Conservation (phyloP, 2,797 vertebrate species). For the Phataginus tricuspis region DNA sequence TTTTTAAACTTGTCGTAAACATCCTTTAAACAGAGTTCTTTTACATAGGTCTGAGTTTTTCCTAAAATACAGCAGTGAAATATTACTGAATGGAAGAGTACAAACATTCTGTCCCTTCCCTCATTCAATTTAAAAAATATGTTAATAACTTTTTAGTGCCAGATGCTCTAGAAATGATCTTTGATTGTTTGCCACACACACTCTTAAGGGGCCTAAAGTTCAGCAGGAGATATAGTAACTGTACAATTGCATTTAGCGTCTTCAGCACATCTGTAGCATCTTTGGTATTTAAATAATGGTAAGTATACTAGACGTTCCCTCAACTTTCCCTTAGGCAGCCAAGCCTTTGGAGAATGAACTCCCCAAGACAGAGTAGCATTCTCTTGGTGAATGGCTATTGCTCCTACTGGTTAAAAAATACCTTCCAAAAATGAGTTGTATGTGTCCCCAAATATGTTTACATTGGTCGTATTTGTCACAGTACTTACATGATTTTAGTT, state of each 20-base stretch:
- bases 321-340: background rate
- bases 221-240: background rate
- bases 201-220: background rate
- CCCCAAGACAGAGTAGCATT: background rate
- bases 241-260: background rate
- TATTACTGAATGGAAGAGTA: background rate
- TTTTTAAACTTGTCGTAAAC: background rate
- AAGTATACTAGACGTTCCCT: background rate
- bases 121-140: background rate
- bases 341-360: background rate
- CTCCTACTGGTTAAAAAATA: background rate
- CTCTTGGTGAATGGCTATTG: background rate
- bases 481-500: background rate
- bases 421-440: background rate
- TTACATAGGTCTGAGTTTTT: slow-evolving; percentile 5
- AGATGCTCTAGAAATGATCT: background rate
- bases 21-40: background rate
- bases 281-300: background rate
- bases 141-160: background rate
- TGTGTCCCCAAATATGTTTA: background rate
- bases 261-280: background rate
- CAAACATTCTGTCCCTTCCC: background rate
- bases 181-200: background rate
- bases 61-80: background rate
- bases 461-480: background rate